phyloP scores from a whole-genome alignment of 53 echinoderm and acorn worm genomes.

The Echinarachnius parma region DNA sequence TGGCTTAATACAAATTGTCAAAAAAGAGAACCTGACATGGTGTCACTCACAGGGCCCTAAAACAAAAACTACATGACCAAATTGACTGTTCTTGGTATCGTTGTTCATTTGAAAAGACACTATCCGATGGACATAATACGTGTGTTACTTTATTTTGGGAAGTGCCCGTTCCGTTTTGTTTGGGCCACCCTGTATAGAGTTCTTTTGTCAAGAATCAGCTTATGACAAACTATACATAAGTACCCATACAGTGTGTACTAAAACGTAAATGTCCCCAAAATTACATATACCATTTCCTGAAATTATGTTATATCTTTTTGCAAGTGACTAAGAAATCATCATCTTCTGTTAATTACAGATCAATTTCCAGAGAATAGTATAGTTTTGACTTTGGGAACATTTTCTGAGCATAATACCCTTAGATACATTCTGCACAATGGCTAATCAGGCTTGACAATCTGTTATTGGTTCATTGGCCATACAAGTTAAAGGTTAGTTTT shows the following conservation, averaged over 20 bases:
- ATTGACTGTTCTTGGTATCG: too few relatives aligned
- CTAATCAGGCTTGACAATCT: conserved; percentile 14
- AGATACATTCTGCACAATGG: conserved; percentile 8
- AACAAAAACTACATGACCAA: too few relatives aligned
- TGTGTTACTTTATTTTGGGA: too few relatives aligned
- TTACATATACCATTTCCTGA: conserved; percentile 15
- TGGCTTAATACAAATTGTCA: too few relatives aligned
- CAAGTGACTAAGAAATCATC: conserved; percentile 3
- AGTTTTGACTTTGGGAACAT: conserved; percentile 10
- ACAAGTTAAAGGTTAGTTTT: conserved; percentile 5
- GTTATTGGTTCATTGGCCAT: conserved; percentile 19
- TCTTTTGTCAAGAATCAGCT: conserved; percentile 18
- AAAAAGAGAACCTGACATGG: too few relatives aligned
- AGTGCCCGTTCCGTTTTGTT: too few relatives aligned
- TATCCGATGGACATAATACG: too few relatives aligned
- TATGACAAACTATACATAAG: conserved; percentile 10
- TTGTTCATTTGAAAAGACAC: too few relatives aligned
- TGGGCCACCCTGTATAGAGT: too few relatives aligned
- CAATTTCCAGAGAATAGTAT: conserved; percentile 12
- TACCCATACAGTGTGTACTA: conserved; percentile 18
- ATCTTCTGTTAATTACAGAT: conserved; percentile 12
- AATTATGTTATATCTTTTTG: not conserved
- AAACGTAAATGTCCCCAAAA: conserved; percentile 15
- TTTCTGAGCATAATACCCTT: conserved; percentile 25
- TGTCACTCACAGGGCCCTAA: too few relatives aligned